phyloP scores from a whole-genome alignment of 2,888 invertebrate species.

The Cheilosia variabilis region DNA sequence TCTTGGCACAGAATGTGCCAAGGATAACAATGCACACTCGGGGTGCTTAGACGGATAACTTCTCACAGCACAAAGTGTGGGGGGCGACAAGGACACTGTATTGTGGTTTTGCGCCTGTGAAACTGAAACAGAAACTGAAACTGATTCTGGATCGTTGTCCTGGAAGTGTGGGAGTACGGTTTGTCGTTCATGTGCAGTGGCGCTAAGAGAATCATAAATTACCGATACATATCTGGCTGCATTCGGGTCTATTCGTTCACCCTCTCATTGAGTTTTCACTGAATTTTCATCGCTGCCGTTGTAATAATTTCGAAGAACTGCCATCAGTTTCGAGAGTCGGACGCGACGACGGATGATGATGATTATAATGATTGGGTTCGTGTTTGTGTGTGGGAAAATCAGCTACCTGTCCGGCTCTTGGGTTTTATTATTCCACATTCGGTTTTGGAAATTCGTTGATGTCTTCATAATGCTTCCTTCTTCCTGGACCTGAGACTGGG shows the following conservation, averaged over 20 bases:
- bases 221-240: constrained; percentile 66
- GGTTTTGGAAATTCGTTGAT: constrained; percentile 61
- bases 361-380: constrained; percentile 64
- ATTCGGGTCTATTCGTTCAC: constrained; percentile 57
- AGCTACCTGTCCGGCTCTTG: constrained; percentile 28
- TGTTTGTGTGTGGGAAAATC: constrained; percentile 66
- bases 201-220: constrained; percentile 73
- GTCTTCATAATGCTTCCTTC: constrained; percentile 75
- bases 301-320: constrained; percentile 71
- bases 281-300: constrained; percentile 37
- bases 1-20: constrained; percentile 50
- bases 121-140: too few relatives aligned
- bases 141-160: constrained; percentile 4
- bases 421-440: constrained; percentile 70
- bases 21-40: constrained; percentile 60
- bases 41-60: constrained; percentile 58
- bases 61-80: constrained; percentile 61
- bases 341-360: constrained; percentile 50
- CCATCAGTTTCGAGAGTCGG: constrained; percentile 26
- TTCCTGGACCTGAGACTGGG: constrained; percentile 59
- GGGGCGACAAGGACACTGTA: constrained; percentile 63
- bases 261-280: constrained; percentile 49
- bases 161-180: constrained; percentile 26
- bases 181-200: constrained; percentile 62
- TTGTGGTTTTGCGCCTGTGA: neutral